Conservation (phyloP, 2,888 invertebrate genomes). For the Lasioglossum pauxillum region DNA sequence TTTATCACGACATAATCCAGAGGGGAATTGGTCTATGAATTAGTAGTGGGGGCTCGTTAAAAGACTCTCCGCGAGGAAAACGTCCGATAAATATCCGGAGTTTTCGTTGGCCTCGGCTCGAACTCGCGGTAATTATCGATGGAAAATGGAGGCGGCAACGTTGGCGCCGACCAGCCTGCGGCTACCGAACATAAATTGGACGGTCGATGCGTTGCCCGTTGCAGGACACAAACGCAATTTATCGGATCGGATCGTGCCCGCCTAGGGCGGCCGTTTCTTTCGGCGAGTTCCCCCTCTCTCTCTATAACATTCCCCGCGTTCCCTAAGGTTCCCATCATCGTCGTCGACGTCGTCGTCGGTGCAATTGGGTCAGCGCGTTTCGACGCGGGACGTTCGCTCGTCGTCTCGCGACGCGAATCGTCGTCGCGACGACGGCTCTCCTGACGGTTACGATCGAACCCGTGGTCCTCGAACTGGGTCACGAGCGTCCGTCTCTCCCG, state of each 20-base stretch:
- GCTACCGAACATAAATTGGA: constrained; percentile 26
- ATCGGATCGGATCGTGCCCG: not conserved
- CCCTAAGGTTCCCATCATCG: not conserved
- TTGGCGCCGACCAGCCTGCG: not conserved
- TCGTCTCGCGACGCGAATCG: constrained; percentile 2
- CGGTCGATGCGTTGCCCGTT: constrained; percentile 5
- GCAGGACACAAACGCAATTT: constrained; percentile 33
- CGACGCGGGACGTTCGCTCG: constrained; percentile 6
- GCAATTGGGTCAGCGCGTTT: constrained; percentile 8
- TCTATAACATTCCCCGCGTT: not conserved
- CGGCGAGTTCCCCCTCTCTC: not conserved
- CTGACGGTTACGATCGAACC: not conserved
- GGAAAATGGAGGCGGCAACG: not conserved
- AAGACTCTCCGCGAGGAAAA: not conserved
- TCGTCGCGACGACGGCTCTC: not conserved
- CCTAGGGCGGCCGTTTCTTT: not conserved
- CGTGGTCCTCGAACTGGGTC: constrained; percentile 19
- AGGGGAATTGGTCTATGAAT: not conserved
- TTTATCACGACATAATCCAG: not conserved
- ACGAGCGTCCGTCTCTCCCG: not conserved
- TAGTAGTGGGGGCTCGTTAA: not conserved
- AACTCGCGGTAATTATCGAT: not conserved
- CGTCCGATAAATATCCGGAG: not conserved
- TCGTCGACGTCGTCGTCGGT: not conserved
- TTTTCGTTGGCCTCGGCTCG: not conserved